Base-by-base conservation (phyloP, 2,888 invertebrate species). In the Agonopterix subpropinquella region DNA sequence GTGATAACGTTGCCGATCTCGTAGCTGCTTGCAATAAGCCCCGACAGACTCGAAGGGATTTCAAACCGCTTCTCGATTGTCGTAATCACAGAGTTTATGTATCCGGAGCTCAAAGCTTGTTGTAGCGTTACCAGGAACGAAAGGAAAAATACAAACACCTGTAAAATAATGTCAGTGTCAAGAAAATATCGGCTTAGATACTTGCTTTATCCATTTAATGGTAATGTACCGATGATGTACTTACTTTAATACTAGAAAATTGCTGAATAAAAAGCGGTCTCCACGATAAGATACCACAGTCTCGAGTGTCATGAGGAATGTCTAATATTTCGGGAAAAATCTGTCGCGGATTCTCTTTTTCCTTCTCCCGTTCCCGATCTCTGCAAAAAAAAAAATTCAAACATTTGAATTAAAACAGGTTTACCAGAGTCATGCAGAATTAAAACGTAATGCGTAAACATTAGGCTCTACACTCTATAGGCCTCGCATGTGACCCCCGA, bases 1-100 rank as follows among this genome's bases (percentile, higher is more conserved):
- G 98, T 96, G 73, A 97, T 95, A 63, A 98, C 95, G 84, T 97
- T 97, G 69, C 98, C 98, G 70, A 96, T 96, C 90, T 98, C 98
- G 80, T 97, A 97, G 66, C 96, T 96, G 67, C 97, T 97, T 51
- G 97, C 97, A 61, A 98, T 95, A 64, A 97, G 91, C 51, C 98
- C 97, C 47, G 97, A 96, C 59, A 96, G 93, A 75, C 96, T 95
- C 76, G 97, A 97, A 53, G 97, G 97, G 72, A 98, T 96, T 83
- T 98, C 97, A 73, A 95, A 95, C 57, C 98, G 93, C 82, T 97
- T 97, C 89, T 98, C 98, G 69, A 98, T 97, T 50, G 98, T 98
- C 60, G 98, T 98, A 80, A 98, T 97, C 82, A 98, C 98, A 79
- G 96, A 96, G 88, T 96, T 96, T 63, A 96, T 96, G 79, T 96